Conservation (phyloP, 92 coral and sea anemone genomes). For the Micromussa lordhowensis region DNA sequence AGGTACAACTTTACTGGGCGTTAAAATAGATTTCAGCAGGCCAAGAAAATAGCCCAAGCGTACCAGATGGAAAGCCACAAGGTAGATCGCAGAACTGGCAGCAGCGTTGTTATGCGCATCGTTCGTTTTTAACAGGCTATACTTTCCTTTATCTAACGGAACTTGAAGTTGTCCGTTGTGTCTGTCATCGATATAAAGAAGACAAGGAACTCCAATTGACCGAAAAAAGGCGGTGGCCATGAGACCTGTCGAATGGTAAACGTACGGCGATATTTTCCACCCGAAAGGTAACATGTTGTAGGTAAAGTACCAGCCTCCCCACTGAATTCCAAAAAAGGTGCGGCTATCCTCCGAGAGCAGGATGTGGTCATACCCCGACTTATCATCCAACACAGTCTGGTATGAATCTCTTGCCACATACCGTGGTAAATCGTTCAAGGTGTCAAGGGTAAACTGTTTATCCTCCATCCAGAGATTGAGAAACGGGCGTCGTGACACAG, state of each 20-base stretch:
- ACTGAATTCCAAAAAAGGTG: constrained; percentile 44
- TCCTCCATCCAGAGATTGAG: constrained; percentile 40
- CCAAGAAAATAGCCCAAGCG: constrained; percentile 46
- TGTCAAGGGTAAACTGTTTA: constrained; percentile 27
- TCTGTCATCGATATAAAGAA: constrained; percentile 35
- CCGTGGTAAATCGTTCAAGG: constrained; percentile 1
- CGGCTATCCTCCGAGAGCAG: constrained; percentile 35
- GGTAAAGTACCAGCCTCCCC: too few relatives aligned
- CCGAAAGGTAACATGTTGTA: too few relatives aligned
- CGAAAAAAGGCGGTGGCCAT: constrained; percentile 45
- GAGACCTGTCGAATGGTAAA: constrained; percentile 42
- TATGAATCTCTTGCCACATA: constrained; percentile 10
- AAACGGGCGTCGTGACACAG: constrained; percentile 19
- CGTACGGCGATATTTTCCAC: constrained; percentile 40
- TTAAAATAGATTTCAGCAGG: constrained; percentile 20
- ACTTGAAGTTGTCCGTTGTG: constrained; percentile 41
- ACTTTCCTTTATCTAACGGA: constrained; percentile 16
- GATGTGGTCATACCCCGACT: constrained; percentile 17
- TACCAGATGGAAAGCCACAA: constrained; percentile 50
- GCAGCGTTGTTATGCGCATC: constrained; percentile 7
- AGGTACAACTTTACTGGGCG: constrained; percentile 23
- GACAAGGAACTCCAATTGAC: too few relatives aligned
- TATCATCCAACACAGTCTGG: constrained; percentile 22
- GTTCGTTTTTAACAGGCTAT: neutral
- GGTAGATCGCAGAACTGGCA: constrained; percentile 49